Conservation (phyloP, 2,888 invertebrate species). For the Hecatera dysodea region DNA sequence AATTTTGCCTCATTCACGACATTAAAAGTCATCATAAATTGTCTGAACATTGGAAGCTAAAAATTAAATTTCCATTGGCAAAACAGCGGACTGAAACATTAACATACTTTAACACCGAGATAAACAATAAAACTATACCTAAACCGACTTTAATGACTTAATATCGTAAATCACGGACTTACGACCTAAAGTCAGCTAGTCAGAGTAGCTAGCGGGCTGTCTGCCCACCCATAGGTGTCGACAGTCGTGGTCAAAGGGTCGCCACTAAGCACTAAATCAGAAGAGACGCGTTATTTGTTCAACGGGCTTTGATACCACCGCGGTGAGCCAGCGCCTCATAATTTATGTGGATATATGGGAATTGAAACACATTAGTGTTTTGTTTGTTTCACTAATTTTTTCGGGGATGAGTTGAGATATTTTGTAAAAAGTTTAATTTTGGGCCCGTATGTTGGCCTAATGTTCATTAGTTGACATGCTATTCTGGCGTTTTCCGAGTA, state of each 20-base stretch:
- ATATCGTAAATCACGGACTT: slow-evolving; percentile 61
- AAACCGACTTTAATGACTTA: slow-evolving; percentile 39
- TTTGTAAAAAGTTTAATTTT: background rate
- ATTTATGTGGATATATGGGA: slow-evolving; percentile 62
- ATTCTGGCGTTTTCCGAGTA: background rate
- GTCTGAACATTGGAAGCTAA: background rate
- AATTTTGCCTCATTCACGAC: background rate
- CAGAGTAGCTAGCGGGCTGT: slow-evolving; percentile 74
- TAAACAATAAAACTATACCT: slow-evolving; percentile 40
- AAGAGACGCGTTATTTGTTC: slow-evolving; percentile 81
- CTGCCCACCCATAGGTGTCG: slow-evolving; percentile 86
- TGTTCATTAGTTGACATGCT: background rate
- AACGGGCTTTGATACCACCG: slow-evolving; percentile 74
- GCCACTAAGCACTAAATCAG: slow-evolving; percentile 77
- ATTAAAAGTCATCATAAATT: background rate
- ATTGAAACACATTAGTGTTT: slow-evolving; percentile 60
- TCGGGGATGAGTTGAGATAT: slow-evolving; percentile 20
- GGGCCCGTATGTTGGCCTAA: background rate
- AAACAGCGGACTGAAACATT: slow-evolving; percentile 2
- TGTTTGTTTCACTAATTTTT: slow-evolving; percentile 52
- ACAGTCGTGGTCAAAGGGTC: slow-evolving; percentile 72
- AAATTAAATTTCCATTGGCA: background rate
- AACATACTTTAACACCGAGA: slow-evolving; percentile 17
- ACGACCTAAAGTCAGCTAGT: slow-evolving; percentile 70
- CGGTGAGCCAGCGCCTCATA: slow-evolving; percentile 61